Percentiles rank a stretch among this genome's conserved stretches.
phyloP scores from a whole-genome alignment of 1,140 invertebrate genomes.

The Danaus plexippus region DNA sequence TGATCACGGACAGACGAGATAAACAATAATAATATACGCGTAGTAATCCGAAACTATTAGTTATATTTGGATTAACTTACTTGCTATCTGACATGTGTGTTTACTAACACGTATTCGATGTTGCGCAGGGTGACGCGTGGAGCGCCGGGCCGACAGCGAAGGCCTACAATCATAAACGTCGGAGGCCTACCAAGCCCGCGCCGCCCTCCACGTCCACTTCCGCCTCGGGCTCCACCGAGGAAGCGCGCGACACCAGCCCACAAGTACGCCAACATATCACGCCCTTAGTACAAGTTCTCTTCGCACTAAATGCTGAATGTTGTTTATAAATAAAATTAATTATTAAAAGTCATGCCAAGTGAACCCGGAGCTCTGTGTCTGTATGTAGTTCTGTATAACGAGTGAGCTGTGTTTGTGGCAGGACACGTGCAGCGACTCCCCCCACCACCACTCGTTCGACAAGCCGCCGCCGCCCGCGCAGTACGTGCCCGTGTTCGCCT shows the following conservation, averaged over 20 bases:
- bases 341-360: no score
- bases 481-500: constrained; percentile 58
- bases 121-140: constrained; percentile 18
- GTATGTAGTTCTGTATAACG: no score
- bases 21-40: no score
- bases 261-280: constrained; percentile 31
- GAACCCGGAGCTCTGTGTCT: no score
- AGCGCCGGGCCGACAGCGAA: constrained; percentile 32
- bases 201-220: constrained; percentile 35
- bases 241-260: constrained; percentile 47
- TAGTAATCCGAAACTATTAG: no score
- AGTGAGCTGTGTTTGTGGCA: constrained; percentile 19
- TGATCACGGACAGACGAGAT: no score
- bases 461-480: constrained; percentile 45
- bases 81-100: no score
- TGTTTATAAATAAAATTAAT: no score
- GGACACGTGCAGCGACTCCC: constrained; percentile 59
- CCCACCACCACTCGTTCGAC: constrained; percentile 53
- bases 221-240: constrained; percentile 45
- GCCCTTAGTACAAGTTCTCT: neutral
- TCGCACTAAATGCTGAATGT: no score
- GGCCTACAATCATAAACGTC: constrained; percentile 49
- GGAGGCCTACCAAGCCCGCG: constrained; percentile 41
- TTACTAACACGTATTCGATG: neutral
- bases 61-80: no score